Evolutionary conservation across 1,140 invertebrate species (phyloP), one percentile per base, ranked within the genome.

Genomic region (Ylistrum balloti): DNA sequence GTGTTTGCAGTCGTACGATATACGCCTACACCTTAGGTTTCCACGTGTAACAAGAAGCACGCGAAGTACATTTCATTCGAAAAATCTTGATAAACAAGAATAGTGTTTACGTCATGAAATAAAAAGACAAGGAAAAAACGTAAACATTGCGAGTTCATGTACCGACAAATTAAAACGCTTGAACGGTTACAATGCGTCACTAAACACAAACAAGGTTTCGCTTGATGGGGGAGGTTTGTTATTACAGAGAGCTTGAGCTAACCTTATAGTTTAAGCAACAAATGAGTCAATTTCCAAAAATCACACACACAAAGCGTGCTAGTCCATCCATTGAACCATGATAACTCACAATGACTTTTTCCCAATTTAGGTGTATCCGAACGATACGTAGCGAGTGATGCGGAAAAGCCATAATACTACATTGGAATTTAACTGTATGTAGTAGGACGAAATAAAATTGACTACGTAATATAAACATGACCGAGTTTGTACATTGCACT

Each of bases 11-110:
- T 74, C 56, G 22, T 74, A 74, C 56, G 13, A 74, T n/a, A 28
- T 28, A 74, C 56, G 56, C 56, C 56, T 74, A 74, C 56, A 74
- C 56, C 22, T 74, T 74, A 5, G 45, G 56, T 74, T 74, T n/a
- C 56, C 56, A 74, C 56, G 56, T 74, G 56, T 28, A 74, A n/a
- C n/a, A 22, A 74, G n/a, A 74, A 0, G 28, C 56, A 74, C 13
- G 22, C 28, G 56, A 17, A n/a, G 9, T 28, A 74, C 2, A 74
- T 13, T 74, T 74, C 41, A 45, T 45, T 45, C 0, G 20, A 45
- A 45, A 45, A 45, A 17, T 17, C 7, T 17, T 45, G 41, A 15
- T 45, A 38, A 5, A 38, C 35, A n/a, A 74, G 7, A 74, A 28
- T 74, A 22, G 56, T 74, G 56, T 74, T 74, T 74, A 74, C n/a